Conservation (phyloP, 2,888 invertebrate species). For the Drosophila subsilvestris region DNA sequence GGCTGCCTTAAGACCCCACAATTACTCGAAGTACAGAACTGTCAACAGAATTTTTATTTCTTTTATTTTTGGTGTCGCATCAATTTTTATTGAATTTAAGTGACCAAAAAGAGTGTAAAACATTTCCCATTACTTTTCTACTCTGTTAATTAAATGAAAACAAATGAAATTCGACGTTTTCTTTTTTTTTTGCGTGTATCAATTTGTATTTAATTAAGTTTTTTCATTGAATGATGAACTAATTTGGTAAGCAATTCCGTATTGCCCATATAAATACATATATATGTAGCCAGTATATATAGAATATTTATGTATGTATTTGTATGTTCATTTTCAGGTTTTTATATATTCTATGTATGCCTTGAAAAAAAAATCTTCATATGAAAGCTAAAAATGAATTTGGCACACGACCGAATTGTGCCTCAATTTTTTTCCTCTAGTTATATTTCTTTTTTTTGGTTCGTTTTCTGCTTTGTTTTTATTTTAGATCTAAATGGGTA, state of each 20-base stretch:
- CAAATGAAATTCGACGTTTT: slow-evolving; percentile 10
- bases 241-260: slow-evolving; percentile 39
- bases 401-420: slow-evolving; percentile 56
- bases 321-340: slow-evolving; percentile 10
- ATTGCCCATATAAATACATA: slow-evolving; percentile 21
- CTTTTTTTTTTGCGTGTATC: slow-evolving; percentile 7
- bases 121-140: background rate
- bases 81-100: slow-evolving; percentile 1
- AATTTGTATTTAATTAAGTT: slow-evolving; percentile 34
- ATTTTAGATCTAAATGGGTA: slow-evolving; percentile 23
- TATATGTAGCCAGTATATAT: slow-evolving; percentile 21
- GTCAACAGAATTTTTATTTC: background rate
- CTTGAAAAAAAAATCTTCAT: slow-evolving; percentile 36
- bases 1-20: background rate
- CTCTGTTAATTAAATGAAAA: slow-evolving; percentile 14
- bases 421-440: slow-evolving; percentile 21
- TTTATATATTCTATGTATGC: slow-evolving; percentile 17
- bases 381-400: slow-evolving; percentile 60
- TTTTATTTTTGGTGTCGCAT: background rate
- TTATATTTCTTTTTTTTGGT: slow-evolving; percentile 3
- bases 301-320: slow-evolving; percentile 5
- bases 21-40: background rate
- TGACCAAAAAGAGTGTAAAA: background rate
- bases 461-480: slow-evolving; percentile 10
- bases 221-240: slow-evolving; percentile 48